Evolutionary conservation across 2,888 invertebrate species (phyloP), one percentile per base, ranked within the genome.

Genomic region (Abrostola tripartita): DNA sequence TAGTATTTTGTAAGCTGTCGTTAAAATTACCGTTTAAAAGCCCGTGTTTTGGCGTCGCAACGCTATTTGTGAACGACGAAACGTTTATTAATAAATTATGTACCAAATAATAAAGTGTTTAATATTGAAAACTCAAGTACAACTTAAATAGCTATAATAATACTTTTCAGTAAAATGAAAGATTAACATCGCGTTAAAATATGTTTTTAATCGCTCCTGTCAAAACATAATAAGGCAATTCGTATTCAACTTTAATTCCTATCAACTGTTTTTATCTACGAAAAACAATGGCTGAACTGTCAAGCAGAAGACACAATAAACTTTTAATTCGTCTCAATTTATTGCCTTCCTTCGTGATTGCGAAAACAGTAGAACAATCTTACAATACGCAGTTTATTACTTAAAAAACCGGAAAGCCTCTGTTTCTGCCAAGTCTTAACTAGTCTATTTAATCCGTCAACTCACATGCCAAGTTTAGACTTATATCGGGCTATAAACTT

Each of bases 391-490:
- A 52, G 14, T 62, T 37, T 11, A 37, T 37, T 11, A 37, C 44
- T 5, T 54, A 42, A 63, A 40, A 42, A 56, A 41, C 47, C n/a
- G 37, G 55, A 52, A 47, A 44, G 5, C 7, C 38, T 44, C 40
- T 47, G 49, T 65, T 52, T 36, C 35, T 37, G 66, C 60, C 76
- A 71, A 75, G 42, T 51, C 7, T 36, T 35, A 57, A 64, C 42
- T 40, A 58, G 50, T 61, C 61, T 40, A 67, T 62, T 64, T 66
- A 49, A 66, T 73, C 66, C 61, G 47, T 76, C 79, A 76, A 58
- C 52, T 64, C 52, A 50, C 49, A 57, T 57, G 76, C 69, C 68
- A 78, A 79, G 51, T 65, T 44, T 68, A 70, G 66, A 71, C 60
- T 61, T 64, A 68, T 65, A 56, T 58, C 64, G 36, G 12, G 52